Percentiles rank a stretch among this genome's conserved stretches.
phyloP scores from a whole-genome alignment of 2,888 invertebrate genomes.

The Micoletzkya japonica region DNA sequence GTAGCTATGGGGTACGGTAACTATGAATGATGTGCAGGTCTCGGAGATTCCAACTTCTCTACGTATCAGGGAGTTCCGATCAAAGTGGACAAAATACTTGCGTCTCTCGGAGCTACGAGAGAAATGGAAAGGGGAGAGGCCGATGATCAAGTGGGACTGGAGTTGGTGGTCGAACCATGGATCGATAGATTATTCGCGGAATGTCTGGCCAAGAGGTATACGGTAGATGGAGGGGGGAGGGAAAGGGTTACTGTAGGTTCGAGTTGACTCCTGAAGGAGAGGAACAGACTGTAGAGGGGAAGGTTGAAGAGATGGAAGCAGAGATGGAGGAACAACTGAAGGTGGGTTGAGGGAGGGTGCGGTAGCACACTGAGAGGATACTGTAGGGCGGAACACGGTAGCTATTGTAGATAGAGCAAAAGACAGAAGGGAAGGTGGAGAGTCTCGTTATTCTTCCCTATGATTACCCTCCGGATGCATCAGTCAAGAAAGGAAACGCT shows the following conservation, averaged over 20 bases:
- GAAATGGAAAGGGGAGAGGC: constrained; percentile 68
- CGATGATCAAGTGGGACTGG: constrained; percentile 70
- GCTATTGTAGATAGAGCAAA: not conserved
- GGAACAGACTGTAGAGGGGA: constrained; percentile 5
- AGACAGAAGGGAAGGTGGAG: not conserved
- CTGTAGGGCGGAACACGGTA: constrained; percentile 3
- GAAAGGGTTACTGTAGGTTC: constrained; percentile 17
- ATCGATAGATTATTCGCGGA: constrained; percentile 65
- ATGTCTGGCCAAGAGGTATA: constrained; percentile 25
- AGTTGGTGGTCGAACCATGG: constrained; percentile 69
- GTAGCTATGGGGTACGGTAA: constrained; percentile 3
- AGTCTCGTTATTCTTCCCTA: constrained; percentile 1
- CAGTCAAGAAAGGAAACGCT: constrained; percentile 8
- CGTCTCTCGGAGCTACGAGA: constrained; percentile 67
- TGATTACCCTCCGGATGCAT: constrained; percentile 16
- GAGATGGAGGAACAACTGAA: not conserved
- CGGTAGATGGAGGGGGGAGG: no score
- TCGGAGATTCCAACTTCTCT: constrained; percentile 72
- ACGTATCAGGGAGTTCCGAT: constrained; percentile 70
- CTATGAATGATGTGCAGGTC: constrained; percentile 62
- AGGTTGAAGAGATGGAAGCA: not conserved
- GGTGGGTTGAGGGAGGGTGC: no score
- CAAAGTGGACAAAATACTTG: constrained; percentile 65
- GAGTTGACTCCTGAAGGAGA: constrained; percentile 20
- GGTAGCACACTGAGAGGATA: no score